Evolutionary conservation across 1,140 invertebrate genomes (phyloP), one percentile per base, ranked within the genome.

Genomic region (Drosophila ironensis): DNA sequence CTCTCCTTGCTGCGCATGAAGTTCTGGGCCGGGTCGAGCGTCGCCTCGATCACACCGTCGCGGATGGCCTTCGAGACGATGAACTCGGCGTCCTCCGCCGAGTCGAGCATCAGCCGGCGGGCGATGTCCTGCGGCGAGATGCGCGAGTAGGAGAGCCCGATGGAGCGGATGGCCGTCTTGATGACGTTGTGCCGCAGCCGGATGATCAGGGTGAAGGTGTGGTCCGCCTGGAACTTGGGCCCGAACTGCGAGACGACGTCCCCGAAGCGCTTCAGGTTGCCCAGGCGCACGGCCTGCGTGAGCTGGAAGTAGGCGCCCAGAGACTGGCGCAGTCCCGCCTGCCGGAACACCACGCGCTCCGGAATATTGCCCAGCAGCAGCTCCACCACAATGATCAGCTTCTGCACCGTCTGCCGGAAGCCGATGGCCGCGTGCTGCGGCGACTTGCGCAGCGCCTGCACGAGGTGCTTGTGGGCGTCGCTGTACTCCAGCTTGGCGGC

Each of bases 21-120:
- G 11, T 97, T 97, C 67, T 96, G 95, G 89, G 98, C 97, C 57
- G 98, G 96, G 91, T 99, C 97, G 61, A 99, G 93, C 0, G 94
- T 97, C 0, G 98, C 99, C 91, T 99, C 98, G 90, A 99, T 99
- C 1, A 99, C 98, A 41, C 98, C 97, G 92, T 99, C 99, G 42
- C 98, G 92, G 51, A 99, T 99, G n/a, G 98, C 98, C 92, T 99
- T 99, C 0, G 98, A 98, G 0, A 99, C 98, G 89, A 99, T 99
- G 89, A 98, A 99, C 90, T 99, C 98, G 0, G 98, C 98, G 93
- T 99, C 98, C 88, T 98, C 97, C 2, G 97, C 95, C 6, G 96
- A 98, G 88, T 98, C 98, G 11, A 99, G 91, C 7, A 96, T 95
- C 16, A 99, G 91, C 88, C 99, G 99, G 59, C 94, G 92, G 5